These are phyloP conservation scores for Aphaenogaster floridana DNA, from an alignment of 1,140 invertebrate genomes.

Conservation along the genomic window DNA sequence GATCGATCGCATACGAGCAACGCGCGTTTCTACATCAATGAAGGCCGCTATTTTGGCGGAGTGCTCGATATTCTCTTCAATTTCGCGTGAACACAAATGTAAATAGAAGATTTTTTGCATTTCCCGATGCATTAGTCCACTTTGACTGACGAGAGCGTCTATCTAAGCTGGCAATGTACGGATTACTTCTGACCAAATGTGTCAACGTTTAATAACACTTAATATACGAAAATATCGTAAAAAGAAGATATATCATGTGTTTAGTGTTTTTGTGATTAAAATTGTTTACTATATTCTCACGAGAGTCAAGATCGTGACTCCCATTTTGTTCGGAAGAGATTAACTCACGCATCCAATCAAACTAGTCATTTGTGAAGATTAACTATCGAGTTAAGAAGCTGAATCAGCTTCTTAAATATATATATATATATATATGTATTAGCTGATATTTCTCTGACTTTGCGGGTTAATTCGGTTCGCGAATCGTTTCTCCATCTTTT, in stretches of 20 bases:
- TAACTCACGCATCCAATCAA: conserved; percentile 17
- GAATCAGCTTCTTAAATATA: conserved; percentile 19
- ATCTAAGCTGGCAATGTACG: too few species aligned
- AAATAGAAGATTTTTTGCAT: conserved; percentile 27
- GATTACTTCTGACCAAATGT: background rate
- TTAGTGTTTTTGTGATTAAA: background rate
- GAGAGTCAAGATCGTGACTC: background rate
- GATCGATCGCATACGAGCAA: conserved; percentile 3
- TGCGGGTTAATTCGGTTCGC: conserved; percentile 34
- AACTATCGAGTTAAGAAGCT: conserved; percentile 31
- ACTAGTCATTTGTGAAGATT: conserved; percentile 35
- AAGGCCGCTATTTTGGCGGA: conserved; percentile 29
- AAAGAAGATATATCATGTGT: background rate
- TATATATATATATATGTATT: background rate
- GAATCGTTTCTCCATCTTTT: conserved; percentile 11
- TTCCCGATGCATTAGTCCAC: conserved; percentile 3
- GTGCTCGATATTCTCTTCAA: conserved; percentile 46
- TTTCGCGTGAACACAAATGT: background rate
- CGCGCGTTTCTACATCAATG: conserved; percentile 18
- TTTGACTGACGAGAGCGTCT: background rate
- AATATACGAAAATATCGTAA: background rate
- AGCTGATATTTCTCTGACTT: conserved; percentile 17
- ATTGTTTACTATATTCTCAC: background rate
- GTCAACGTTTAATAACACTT: background rate
- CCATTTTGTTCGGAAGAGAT: background rate